A percentile compares a stretch with the other conserved stretches of the same genome.
Evolutionary conservation across 2,113 vertebrate species (phyloP).

Genomic region (Nycticebus coucang): DNA sequence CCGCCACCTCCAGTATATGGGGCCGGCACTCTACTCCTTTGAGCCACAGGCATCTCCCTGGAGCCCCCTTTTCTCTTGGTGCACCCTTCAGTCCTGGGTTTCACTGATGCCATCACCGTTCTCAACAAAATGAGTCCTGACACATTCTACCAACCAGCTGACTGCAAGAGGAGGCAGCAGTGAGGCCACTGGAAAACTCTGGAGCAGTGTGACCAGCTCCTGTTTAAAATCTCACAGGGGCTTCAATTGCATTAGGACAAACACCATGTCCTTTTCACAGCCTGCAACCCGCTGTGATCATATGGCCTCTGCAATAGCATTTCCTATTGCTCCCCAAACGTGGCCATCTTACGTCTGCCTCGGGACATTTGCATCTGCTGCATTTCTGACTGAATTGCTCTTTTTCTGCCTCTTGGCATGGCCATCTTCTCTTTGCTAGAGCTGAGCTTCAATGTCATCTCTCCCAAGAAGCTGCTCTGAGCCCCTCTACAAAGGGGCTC

Average conservation of each 20-base stretch:
- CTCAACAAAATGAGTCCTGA: too few species aligned
- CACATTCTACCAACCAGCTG: not conserved
- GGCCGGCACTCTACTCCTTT: too few species aligned
- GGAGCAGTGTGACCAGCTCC: not conserved
- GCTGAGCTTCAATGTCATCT: not conserved
- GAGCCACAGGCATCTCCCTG: too few species aligned
- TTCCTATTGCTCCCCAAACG: not conserved
- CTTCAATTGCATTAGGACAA: too few species aligned
- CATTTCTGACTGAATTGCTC: too few species aligned
- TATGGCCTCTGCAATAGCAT: too few species aligned
- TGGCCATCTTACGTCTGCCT: not conserved
- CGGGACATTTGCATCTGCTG: not conserved
- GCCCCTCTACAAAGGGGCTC: not conserved
- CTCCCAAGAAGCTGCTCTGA: not conserved
- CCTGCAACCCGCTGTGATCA: not conserved
- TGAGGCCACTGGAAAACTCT: not conserved
- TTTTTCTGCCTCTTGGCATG: not conserved
- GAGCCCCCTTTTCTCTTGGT: not conserved
- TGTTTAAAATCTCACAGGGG: not conserved
- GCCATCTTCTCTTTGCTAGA: not conserved
- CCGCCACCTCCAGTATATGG: too few species aligned
- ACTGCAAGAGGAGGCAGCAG: not conserved
- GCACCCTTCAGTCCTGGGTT: not conserved
- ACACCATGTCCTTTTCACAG: not conserved
- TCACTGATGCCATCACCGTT: not conserved